Evolutionary conservation across 2,888 invertebrate genomes (phyloP).

Genomic region (Liodrosophila aerea): DNA sequence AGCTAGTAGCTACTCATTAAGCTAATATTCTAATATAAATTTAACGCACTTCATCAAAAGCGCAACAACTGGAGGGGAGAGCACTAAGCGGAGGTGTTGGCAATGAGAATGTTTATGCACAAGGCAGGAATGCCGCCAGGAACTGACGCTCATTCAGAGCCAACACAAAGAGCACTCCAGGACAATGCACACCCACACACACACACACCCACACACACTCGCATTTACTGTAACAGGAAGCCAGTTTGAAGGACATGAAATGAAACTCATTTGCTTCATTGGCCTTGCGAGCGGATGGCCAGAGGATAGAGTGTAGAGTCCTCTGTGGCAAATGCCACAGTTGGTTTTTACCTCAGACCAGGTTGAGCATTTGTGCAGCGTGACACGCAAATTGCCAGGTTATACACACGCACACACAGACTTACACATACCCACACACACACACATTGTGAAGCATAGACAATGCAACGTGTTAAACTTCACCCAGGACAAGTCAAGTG

Average conservation of each 20-base stretch:
- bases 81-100: neutral
- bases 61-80: slow-evolving; percentile 34
- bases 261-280: slow-evolving; percentile 70
- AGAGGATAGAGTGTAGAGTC: slow-evolving; percentile 12
- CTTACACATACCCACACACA: slow-evolving; percentile 13
- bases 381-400: slow-evolving; percentile 71
- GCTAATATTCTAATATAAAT: slow-evolving; percentile 71
- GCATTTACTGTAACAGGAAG: neutral
- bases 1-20: slow-evolving; percentile 60
- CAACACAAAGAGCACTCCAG: slow-evolving; percentile 27
- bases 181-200: slow-evolving; percentile 2
- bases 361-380: slow-evolving; percentile 49
- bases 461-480: slow-evolving; percentile 54
- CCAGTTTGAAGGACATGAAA: slow-evolving; percentile 63
- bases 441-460: slow-evolving; percentile 7
- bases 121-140: slow-evolving; percentile 24
- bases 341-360: slow-evolving; percentile 55
- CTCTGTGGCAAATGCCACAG: slow-evolving; percentile 55
- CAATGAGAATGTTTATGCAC: neutral
- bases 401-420: slow-evolving; percentile 33
- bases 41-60: slow-evolving; percentile 67
- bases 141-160: slow-evolving; percentile 46
- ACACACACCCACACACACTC: slow-evolving; percentile 2
- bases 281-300: too few species aligned
- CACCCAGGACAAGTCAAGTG: slow-evolving; percentile 48